Percentiles rank a stretch among this genome's conserved stretches.
phyloP scores from a whole-genome alignment of 2,113 vertebrate genomes.

The Gambusia holbrooki region DNA sequence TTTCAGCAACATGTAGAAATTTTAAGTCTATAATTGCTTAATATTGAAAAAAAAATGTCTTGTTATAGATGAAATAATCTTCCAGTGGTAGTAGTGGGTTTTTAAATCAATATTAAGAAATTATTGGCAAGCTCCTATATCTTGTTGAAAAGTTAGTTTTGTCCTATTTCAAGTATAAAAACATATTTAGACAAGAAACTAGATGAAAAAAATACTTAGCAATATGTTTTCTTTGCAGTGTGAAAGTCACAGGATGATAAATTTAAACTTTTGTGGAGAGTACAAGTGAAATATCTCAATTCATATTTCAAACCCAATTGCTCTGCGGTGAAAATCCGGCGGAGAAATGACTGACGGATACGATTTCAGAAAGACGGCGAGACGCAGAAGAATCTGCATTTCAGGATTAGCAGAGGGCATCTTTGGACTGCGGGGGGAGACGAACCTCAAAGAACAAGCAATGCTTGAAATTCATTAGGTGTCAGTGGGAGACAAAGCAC shows the following conservation, averaged over 20 bases:
- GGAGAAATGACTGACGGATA: slow-evolving; percentile 14
- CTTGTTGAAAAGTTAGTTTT: no score
- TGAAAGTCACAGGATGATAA: not conserved
- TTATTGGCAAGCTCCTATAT: no score
- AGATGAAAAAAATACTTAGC: no score
- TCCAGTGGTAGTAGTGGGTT: no score
- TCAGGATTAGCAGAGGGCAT: slow-evolving; percentile 36
- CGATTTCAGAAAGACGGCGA: slow-evolving; percentile 34
- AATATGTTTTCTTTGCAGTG: no score
- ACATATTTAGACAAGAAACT: no score
- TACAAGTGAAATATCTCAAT: slow-evolving; percentile 16
- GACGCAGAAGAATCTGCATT: slow-evolving; percentile 26
- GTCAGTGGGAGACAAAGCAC: slow-evolving; percentile 77
- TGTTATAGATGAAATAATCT: no score
- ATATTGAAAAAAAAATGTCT: no score
- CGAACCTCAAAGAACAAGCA: slow-evolving; percentile 59
- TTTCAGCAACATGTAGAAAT: no score
- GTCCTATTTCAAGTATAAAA: no score
- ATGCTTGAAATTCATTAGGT: slow-evolving; percentile 74
- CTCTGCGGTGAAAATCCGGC: not conserved
- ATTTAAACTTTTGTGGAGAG: slow-evolving; percentile 8
- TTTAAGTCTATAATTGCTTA: no score
- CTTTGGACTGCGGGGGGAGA: slow-evolving; percentile 40
- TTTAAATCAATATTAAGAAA: no score
- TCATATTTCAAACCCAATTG: slow-evolving; percentile 34